Conservation (phyloP, 2,888 invertebrate genomes). For the Pachymerium ferrugineum region DNA sequence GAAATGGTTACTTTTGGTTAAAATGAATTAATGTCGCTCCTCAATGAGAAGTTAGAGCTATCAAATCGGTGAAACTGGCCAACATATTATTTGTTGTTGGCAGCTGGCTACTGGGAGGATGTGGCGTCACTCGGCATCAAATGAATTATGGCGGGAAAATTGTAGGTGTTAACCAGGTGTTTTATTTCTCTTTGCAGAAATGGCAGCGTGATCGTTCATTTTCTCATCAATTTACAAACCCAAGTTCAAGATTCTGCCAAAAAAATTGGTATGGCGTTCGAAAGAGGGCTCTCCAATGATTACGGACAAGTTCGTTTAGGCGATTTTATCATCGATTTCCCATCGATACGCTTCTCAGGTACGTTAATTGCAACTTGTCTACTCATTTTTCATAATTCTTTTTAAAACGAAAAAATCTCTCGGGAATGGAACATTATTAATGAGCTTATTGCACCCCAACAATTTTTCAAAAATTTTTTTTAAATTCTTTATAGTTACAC, state of each 20-base stretch:
- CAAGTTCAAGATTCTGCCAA: conserved; percentile 42
- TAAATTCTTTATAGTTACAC: background rate
- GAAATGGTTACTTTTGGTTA: background rate
- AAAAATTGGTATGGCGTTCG: conserved; percentile 45
- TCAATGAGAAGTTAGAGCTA: background rate
- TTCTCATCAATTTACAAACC: conserved; percentile 40
- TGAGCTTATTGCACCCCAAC: no score
- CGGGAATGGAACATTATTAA: no score
- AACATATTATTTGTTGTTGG: background rate
- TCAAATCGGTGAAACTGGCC: background rate
- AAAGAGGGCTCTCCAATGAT: conserved; percentile 43
- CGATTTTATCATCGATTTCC: conserved; percentile 44
- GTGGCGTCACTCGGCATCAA: background rate
- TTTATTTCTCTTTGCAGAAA: conserved; percentile 32
- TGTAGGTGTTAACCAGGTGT: conserved; percentile 12
- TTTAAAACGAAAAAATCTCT: no score
- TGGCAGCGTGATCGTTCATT: conserved; percentile 37
- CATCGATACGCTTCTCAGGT: conserved; percentile 44
- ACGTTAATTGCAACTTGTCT: background rate
- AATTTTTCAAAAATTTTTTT: no score
- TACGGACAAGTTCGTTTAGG: conserved; percentile 45
- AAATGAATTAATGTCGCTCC: conserved; percentile 21
- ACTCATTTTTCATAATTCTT: no score
- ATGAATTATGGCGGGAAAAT: conserved; percentile 3
- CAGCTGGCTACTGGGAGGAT: conserved; percentile 6